Conservation (phyloP, 2,797 vertebrate genomes). For the Microctenopoma lineatum region DNA sequence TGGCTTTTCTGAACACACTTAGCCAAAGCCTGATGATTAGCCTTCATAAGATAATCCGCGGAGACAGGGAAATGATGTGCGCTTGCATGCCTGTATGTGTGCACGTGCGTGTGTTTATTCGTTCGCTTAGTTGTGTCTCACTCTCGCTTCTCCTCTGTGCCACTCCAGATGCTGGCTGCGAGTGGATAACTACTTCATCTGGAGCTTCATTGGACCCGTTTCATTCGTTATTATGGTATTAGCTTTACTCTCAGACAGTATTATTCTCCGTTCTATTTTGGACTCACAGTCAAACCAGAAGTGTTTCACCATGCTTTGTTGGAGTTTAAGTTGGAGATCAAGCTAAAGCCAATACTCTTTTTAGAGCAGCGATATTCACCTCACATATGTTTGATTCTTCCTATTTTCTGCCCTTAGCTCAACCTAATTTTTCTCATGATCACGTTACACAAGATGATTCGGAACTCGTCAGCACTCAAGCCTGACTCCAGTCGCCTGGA, state of each 20-base stretch:
- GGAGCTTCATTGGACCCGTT: conserved; percentile 96
- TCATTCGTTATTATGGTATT: conserved; percentile 95
- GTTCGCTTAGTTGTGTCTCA: conserved; percentile 51
- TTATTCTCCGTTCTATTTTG: conserved; percentile 38
- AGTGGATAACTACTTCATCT: conserved; percentile 97
- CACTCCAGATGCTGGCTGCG: conserved; percentile 91
- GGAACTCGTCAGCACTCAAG: conserved; percentile 91
- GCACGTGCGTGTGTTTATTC: conserved; percentile 37
- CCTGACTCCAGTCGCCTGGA: conserved; percentile 93
- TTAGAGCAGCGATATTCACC: neutral
- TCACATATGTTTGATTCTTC: neutral
- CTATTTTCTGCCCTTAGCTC: conserved; percentile 80
- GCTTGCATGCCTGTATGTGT: conserved; percentile 36
- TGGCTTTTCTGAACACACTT: conserved; percentile 77
- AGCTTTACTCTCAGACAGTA: conserved; percentile 57
- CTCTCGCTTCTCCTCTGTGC: conserved; percentile 57
- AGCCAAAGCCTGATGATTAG: conserved; percentile 82
- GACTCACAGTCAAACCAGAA: conserved; percentile 36
- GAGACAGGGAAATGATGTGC: conserved; percentile 72
- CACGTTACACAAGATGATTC: conserved; percentile 94
- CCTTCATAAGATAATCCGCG: conserved; percentile 76
- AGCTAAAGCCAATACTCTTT: conserved; percentile 7
- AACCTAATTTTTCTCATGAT: conserved; percentile 94
- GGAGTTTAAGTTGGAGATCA: conserved; percentile 15
- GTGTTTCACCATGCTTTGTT: conserved; percentile 18